Base-by-base conservation (phyloP, 2,113 vertebrate genomes). In the Prochilodus magdalenae region DNA sequence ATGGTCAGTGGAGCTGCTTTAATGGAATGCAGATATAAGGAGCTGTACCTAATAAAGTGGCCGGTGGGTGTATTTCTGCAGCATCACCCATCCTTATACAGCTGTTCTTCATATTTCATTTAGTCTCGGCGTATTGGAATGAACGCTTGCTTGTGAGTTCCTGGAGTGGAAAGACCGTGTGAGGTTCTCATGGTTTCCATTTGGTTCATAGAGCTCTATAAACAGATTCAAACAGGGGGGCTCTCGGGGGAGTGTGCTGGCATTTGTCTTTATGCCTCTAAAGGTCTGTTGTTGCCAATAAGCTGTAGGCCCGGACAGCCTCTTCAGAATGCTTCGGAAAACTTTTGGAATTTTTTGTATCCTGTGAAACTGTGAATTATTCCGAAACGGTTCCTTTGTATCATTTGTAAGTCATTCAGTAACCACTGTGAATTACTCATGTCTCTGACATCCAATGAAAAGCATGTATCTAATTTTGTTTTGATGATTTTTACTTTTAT, bases 151-250 rank as follows among this genome's bases (percentile, higher is more conserved):
- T 49, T 16, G 36, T 7, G 24, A 83, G 78, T 26, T 73, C 63
- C 57, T 30, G 2, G 51, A 80, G 53, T 81, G 77, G 85, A 83
- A 83, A 83, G 74, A 40, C 63, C 11, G 40, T 44, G 40, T 44
- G 36, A 16, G 53, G 36, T 73, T 65, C 69, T 57, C 75, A 60
- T 66, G 59, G 57, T 77, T 57, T 18, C 30, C 59, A 67, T 71
- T 69, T 79, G 72, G 59, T 59, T 80, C 22, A 36, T 75, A 71
- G 69, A 75, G 36, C 36, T n/a, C 55, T 5, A 62, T 72, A 65
- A 62, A 40, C 49, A 62, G 26, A 62, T 27, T 14, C 18, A 16
- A 51, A 16, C 22, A 26, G 49, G 18, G 20, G 44, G 24, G 59
- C 55, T 71, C 49, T 12, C 29, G 3, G 22, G 30, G 60, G 79